phyloP scores from a whole-genome alignment of 1,140 invertebrate genomes.

The Pygmarrhopalites habei region DNA sequence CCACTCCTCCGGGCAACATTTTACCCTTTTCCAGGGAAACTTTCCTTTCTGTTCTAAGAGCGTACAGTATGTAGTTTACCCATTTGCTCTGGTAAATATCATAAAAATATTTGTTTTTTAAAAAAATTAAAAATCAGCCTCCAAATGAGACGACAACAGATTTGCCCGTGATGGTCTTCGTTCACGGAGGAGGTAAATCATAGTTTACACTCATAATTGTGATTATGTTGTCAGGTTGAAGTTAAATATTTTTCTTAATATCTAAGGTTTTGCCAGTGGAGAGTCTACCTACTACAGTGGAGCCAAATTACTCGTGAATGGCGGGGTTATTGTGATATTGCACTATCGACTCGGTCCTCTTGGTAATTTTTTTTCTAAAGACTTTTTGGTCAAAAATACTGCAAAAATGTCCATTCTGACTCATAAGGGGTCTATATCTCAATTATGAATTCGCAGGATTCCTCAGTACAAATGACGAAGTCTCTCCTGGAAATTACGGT shows the following conservation, averaged over 20 bases:
- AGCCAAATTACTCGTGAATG: slow-evolving; percentile 48
- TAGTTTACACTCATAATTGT: neutral
- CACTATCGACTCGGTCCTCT: slow-evolving; percentile 58
- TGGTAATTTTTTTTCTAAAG: slow-evolving; percentile 8
- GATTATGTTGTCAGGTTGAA: slow-evolving; percentile 9
- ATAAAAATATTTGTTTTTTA: slow-evolving; percentile 47
- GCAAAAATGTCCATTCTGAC: neutral
- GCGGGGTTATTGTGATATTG: slow-evolving; percentile 56
- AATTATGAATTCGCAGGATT: slow-evolving; percentile 6
- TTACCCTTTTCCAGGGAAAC: no score
- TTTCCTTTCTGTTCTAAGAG: no score
- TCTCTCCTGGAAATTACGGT: slow-evolving; percentile 42
- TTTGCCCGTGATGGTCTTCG: slow-evolving; percentile 20
- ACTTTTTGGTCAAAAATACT: neutral
- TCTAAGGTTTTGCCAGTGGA: slow-evolving; percentile 30
- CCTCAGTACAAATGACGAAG: slow-evolving; percentile 13
- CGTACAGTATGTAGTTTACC: no score
- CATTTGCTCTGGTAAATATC: neutral
- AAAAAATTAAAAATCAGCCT: neutral
- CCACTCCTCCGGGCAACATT: no score
- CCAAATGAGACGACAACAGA: neutral
- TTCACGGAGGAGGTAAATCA: slow-evolving; percentile 22
- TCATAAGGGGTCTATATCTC: neutral
- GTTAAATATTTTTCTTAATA: no score
- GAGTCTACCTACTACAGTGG: slow-evolving; percentile 12